Evolutionary conservation across 2,888 invertebrate species (phyloP), one percentile per base, ranked within the genome.

Genomic region (Perdita meconis): DNA sequence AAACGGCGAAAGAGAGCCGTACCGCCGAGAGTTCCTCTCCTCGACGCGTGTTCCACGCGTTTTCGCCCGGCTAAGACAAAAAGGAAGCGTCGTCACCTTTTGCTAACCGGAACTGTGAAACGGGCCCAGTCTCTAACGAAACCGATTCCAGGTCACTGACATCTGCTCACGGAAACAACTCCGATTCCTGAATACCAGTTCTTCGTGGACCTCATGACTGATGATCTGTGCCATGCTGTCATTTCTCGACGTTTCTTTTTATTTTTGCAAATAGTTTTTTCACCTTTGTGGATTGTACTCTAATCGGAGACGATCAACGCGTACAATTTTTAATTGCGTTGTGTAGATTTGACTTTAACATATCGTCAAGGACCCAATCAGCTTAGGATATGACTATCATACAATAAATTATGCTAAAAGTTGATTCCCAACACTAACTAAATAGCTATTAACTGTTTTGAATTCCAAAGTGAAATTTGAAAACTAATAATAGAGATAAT

Each of bases 31-130:
- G 19, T 47, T 47, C 47, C 22, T 47, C 19, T 12, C 22, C 26
- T 55, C 26, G 1, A 1, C 13, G 16, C 42, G 67, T 55, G 53
- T 67, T 50, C n/a, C 40, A 6, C 40, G 51, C 81, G 82, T 86
- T 85, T 81, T 85, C 85, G 81, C 69, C 72, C 72, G 4, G 13
- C 72, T 74, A 68, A 69, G 70, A 72, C 72, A 78, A 81, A 81
- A 83, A 73, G 67, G 77, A 78, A 74, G 19, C 19, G 44, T 47
- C 66, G 66, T 22, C 57, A 16, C 56, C 56, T 57, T n/a, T 38
- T 16, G 44, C 34, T n/a, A 4, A 36, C 12, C 65, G 36, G 44
- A 47, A 24, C 6, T 12, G n/a, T 56, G n/a, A 12, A 12, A 19
- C 16, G 36, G 19, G 10, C 61, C 50, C 12, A 42, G 24, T 30